phyloP scores from a whole-genome alignment of 2,888 invertebrate genomes.

The Eupeodes latifasciatus region DNA sequence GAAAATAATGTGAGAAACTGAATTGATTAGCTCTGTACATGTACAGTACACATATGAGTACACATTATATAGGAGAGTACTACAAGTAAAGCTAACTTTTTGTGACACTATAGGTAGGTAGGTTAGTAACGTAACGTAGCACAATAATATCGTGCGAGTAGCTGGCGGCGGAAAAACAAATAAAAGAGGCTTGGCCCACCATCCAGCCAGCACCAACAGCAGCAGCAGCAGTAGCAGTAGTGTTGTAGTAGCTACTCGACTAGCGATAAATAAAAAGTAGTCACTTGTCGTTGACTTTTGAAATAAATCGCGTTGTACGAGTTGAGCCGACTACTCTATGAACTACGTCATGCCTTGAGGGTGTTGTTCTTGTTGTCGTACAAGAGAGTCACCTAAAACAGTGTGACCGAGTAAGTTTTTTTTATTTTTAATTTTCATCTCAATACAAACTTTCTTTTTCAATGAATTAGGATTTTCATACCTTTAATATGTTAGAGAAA shows the following conservation, averaged over 20 bases:
- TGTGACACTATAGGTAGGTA: conserved; percentile 35
- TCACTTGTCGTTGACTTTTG: conserved; percentile 55
- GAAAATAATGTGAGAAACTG: conserved; percentile 30
- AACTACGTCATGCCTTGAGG: not conserved
- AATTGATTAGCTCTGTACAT: conserved; percentile 48
- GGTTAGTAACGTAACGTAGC: no score
- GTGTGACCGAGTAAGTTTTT: not conserved
- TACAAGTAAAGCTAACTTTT: not conserved
- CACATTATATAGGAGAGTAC: not conserved
- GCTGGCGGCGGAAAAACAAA: conserved; percentile 61
- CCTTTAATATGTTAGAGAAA: no score
- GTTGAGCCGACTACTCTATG: not conserved
- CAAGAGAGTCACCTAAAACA: not conserved
- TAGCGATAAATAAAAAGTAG: conserved; percentile 50
- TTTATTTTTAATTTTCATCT: not conserved
- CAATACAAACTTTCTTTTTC: not conserved
- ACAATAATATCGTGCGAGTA: not conserved
- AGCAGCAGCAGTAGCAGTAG: no score
- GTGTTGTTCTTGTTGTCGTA: not conserved
- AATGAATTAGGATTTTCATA: no score
- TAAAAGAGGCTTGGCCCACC: conserved; percentile 68
- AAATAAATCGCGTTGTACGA: conserved; percentile 56
- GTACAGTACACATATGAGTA: no score
- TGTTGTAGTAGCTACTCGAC: not conserved
- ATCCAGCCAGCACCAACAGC: conserved; percentile 21